Base-by-base conservation (phyloP, 2,797 vertebrate species). In the Micromesistius poutassou region DNA sequence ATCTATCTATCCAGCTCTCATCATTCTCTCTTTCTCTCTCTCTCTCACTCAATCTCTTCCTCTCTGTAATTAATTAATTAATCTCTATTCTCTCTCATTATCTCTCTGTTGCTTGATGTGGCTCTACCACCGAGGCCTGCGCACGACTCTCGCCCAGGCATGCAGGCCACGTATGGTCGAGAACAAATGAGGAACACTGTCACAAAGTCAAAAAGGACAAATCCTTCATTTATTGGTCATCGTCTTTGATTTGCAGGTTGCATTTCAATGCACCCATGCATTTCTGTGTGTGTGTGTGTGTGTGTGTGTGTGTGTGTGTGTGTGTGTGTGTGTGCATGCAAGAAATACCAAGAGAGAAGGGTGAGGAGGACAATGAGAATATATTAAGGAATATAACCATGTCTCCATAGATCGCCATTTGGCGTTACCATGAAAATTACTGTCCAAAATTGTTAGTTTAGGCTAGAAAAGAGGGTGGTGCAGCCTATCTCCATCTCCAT, bases 371-470 rank as follows among this genome's bases (percentile, higher is more conserved):
- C 13, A 31, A 73, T 71, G 72, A 46, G 38, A 73, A 75, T 90
- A 90, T 89, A 90, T 92, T 90, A 90, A 92, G 88, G 86, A 87
- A 86, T 90, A 86, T 89, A 91, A 88, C 86, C 87, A 87, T 90
- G 87, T 87, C 85, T 88, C 83, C 88, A 83, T 86, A 84, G 79
- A 80, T 86, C 86, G 77, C 88, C 81, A 80, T 82, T 80, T 81
- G 80, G 76, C 38, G 91, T 93, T 93, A 83, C 92, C 92, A 94
- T 93, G 91, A 92, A 89, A 91, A 94, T 90, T 78, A 89, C 84
- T 74, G 88, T 88, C 86, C 88, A 86, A 90, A 92, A 93, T 89
- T 88, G 86, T 89, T 81, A 82, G 89, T 90, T 89, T 87, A 87
- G 72, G 74, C 81, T 78, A 78, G 79, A 85, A 87, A 87, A 86